Base-by-base conservation (phyloP, 1,140 invertebrate genomes). In the Drosophila ambigua region DNA sequence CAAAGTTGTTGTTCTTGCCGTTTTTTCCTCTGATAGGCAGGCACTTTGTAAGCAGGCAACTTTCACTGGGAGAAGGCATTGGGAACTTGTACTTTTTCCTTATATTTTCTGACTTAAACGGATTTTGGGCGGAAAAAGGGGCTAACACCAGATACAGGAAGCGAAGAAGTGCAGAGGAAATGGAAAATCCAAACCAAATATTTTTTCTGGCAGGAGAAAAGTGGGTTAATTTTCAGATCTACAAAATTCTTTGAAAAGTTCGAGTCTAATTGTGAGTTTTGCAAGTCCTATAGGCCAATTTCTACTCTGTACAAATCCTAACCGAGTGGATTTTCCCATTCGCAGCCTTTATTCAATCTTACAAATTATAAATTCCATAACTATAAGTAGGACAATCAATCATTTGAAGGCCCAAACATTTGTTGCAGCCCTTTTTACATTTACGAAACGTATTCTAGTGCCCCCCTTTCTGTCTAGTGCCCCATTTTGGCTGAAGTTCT, bases 41-140 rank as follows among this genome's bases (percentile, higher is more conserved):
- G 77, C 81, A 85, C 73, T 85, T 85, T 83, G 73, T 65, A 62
- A 71, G 78, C 55, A 69, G 79, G 69, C 44, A 69, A 71, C 65
- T 71, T 69, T 71, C 65, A 49, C 67, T 55, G 67, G 26, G 15
- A 69, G 9, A 35, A 35, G 68, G 57, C 66, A 69, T 79, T 80
- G 80, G 48, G n/a, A 87, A 85, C 85, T 84, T 81, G 74, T 57
- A 69, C 66, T 67, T 57, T 58, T 58, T 68, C 57, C 31, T 35
- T 48, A 68, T 35, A 68, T 69, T 68, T 62, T 58, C 23, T 6
- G 65, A 65, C 67, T 77, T 74, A 73, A 85, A 74, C 55, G 61
- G 77, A 77, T 84, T 87, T 77, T 23, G 31, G 13, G 8, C 8
- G n/a, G 50, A 20, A 35, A 54, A 59, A 59, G 5, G 20, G 54